A percentile compares a stretch with the other conserved stretches of the same genome.
These are phyloP conservation scores for Oreochromis aureus DNA, from an alignment of 2,113 vertebrate genomes.

Conservation along the genomic window DNA sequence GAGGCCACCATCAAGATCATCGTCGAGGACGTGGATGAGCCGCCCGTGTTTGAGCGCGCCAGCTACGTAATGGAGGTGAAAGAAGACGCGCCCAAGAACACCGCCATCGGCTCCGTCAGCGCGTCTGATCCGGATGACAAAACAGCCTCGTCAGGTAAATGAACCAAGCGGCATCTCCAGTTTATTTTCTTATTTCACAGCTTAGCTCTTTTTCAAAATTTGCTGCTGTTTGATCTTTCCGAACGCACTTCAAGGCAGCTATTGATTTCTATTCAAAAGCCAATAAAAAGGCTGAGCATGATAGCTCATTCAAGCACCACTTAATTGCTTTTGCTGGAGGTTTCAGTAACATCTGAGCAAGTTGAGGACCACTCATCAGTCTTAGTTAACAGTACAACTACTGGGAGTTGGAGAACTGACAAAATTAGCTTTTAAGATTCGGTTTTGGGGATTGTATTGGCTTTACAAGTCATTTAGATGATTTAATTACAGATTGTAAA, in stretches of 20 bases:
- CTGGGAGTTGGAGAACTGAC: background rate
- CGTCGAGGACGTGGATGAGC: conserved; percentile 92
- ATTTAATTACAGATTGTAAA: background rate
- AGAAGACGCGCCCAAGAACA: conserved; percentile 80
- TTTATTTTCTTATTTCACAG: background rate
- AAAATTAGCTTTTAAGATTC: background rate
- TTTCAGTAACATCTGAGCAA: background rate
- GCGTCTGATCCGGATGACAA: conserved; percentile 86
- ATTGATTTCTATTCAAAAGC: background rate
- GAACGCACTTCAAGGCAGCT: background rate
- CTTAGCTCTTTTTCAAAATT: background rate
- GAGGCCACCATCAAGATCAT: conserved; percentile 81
- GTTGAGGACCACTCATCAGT: background rate
- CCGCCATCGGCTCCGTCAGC: conserved; percentile 78
- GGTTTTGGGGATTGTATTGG: background rate
- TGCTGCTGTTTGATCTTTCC: background rate
- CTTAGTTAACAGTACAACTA: no score
- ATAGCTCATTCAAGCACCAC: background rate
- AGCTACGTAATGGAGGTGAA: conserved; percentile 87
- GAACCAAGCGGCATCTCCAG: background rate
- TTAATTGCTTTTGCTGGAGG: background rate
- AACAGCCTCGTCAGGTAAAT: conserved; percentile 84
- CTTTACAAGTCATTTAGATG: background rate
- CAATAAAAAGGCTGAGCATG: background rate
- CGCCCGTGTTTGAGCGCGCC: conserved; percentile 82